Conservation (phyloP, 2,888 invertebrate genomes). For the Stramonita haemastoma region DNA sequence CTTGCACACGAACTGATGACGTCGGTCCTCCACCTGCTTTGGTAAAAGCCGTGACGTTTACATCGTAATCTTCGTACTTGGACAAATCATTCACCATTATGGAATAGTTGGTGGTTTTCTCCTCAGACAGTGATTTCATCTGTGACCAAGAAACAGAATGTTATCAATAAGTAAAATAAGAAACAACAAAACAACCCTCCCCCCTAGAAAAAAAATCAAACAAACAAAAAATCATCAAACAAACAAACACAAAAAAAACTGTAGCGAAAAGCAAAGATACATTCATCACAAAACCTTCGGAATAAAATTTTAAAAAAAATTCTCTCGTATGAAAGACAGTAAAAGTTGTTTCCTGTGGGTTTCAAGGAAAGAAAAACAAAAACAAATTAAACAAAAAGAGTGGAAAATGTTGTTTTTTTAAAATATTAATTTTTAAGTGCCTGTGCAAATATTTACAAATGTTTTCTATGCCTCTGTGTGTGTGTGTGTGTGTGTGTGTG, state of each 20-base stretch:
- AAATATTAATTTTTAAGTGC: too few relatives aligned
- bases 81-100: constrained; percentile 4
- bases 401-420: not conserved
- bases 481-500: too few relatives aligned
- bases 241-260: not conserved
- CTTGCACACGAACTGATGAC: not conserved
- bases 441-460: too few relatives aligned
- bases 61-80: constrained; percentile 32
- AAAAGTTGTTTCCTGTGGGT: too few relatives aligned
- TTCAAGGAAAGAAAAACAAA: not conserved
- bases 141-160: not conserved
- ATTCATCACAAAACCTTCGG: too few relatives aligned
- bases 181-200: not conserved
- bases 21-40: not conserved
- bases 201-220: not conserved
- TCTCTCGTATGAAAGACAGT: too few relatives aligned
- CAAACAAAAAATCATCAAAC: not conserved
- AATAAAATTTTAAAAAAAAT: too few relatives aligned
- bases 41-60: constrained; percentile 23
- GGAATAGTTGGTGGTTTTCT: not conserved
- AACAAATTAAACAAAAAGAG: not conserved
- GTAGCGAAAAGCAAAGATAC: not conserved
- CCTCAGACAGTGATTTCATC: not conserved
- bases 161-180: not conserved
- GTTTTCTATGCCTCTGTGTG: too few relatives aligned